Conservation (phyloP, 2,113 vertebrate species). For the Pseudopipra pipra region DNA sequence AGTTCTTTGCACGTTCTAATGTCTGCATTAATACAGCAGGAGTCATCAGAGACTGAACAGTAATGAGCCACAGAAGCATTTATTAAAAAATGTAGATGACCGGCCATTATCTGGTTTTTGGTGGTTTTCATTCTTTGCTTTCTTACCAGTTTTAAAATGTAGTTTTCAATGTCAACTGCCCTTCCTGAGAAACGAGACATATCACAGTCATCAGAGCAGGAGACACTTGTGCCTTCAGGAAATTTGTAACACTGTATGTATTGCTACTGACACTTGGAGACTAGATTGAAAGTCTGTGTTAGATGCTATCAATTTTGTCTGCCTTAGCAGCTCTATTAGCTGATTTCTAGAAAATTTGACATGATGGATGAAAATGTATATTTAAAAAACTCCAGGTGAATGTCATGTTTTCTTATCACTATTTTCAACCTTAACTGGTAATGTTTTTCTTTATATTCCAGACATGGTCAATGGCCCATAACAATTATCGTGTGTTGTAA, state of each 20-base stretch:
- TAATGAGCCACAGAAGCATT: not conserved
- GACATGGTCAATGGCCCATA: not conserved
- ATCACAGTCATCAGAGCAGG: slow-evolving; percentile 4
- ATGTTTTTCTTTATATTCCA: slow-evolving; percentile 29
- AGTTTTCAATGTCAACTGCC: slow-evolving; percentile 54
- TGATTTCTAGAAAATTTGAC: slow-evolving; percentile 18
- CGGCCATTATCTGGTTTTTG: not conserved
- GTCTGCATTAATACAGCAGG: not conserved
- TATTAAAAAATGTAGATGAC: not conserved
- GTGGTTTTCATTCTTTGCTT: slow-evolving; percentile 32
- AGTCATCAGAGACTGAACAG: not conserved
- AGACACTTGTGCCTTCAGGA: slow-evolving; percentile 38
- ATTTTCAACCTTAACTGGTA: not conserved
- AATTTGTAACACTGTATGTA: slow-evolving; percentile 39
- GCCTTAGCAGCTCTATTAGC: slow-evolving; percentile 43
- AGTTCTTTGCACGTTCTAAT: not conserved
- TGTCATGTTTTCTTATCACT: not conserved
- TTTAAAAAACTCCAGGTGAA: slow-evolving; percentile 10
- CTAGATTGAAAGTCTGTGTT: slow-evolving; percentile 26
- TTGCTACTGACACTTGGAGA: slow-evolving; percentile 64
- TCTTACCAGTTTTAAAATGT: slow-evolving; percentile 51
- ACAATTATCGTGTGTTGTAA: not conserved
- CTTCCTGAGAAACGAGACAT: slow-evolving; percentile 47
- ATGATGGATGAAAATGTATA: not conserved
- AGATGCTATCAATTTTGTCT: slow-evolving; percentile 34